Evolutionary conservation across 2,888 invertebrate species (phyloP).

Genomic region (Apodemia duryi): DNA sequence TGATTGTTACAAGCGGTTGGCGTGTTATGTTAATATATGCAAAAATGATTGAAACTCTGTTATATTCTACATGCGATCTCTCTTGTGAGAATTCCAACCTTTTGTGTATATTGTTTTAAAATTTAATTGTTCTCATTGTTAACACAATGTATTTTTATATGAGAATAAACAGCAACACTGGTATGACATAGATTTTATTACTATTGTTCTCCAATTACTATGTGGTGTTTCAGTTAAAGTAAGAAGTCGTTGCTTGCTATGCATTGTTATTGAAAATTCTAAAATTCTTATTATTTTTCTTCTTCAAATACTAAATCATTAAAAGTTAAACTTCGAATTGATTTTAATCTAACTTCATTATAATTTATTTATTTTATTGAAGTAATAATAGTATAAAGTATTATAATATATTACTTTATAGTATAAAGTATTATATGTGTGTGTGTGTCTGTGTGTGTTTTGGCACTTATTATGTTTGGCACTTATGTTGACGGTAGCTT

Average conservation of each 20-base stretch:
- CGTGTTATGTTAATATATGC: slow-evolving; percentile 50
- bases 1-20: slow-evolving; percentile 52
- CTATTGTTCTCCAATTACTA: slow-evolving; percentile 1
- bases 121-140: slow-evolving; percentile 14
- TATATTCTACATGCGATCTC: slow-evolving; percentile 37
- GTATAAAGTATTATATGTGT: too few relatives aligned
- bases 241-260: neutral
- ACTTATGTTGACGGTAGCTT: too few relatives aligned
- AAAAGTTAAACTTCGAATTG: too few relatives aligned
- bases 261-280: neutral
- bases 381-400: too few relatives aligned
- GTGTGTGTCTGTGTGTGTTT: too few relatives aligned
- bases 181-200: slow-evolving; percentile 6
- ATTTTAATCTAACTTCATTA: too few relatives aligned
- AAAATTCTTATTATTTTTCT: neutral
- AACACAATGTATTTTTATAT: slow-evolving; percentile 11
- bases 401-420: too few relatives aligned
- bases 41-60: slow-evolving; percentile 39
- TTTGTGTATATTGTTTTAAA: slow-evolving; percentile 22
- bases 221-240: neutral
- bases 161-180: slow-evolving; percentile 7
- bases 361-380: too few relatives aligned
- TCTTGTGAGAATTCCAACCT: slow-evolving; percentile 30
- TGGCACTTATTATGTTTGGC: too few relatives aligned
- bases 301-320: too few relatives aligned